Evolutionary conservation across 2,113 vertebrate species (phyloP).

Genomic region (Pangasianodon gigas): DNA sequence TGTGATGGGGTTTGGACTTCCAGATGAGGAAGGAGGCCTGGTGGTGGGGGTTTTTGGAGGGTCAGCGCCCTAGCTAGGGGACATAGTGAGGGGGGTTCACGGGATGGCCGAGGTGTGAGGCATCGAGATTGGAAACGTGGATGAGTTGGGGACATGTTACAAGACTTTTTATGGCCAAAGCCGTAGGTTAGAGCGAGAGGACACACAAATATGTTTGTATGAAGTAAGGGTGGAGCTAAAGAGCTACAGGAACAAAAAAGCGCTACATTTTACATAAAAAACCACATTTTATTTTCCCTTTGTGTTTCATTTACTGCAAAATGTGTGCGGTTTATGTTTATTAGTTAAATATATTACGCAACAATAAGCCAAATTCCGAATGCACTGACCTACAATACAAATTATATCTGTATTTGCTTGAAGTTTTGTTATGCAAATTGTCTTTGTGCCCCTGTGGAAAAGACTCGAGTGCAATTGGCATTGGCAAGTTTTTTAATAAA

Average conservation of each 20-base stretch:
- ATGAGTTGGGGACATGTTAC: background rate
- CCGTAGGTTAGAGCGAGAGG: background rate
- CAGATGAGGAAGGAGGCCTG: conserved; percentile 32
- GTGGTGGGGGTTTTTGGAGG: conserved; percentile 7
- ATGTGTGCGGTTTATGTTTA: background rate
- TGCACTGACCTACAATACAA: conserved; percentile 27
- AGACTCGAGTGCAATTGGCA: conserved; percentile 44
- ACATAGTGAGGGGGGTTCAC: conserved; percentile 23
- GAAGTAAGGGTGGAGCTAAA: background rate
- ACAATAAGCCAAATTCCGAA: conserved; percentile 20
- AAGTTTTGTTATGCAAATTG: conserved; percentile 38
- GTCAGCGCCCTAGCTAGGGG: conserved; percentile 37
- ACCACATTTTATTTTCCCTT: background rate
- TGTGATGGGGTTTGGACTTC: conserved; percentile 24
- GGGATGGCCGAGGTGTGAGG: conserved; percentile 15
- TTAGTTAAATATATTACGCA: background rate
- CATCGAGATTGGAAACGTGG: background rate
- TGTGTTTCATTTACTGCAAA: background rate
- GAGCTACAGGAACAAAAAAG: background rate
- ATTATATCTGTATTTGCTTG: conserved; percentile 35
- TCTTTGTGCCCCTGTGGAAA: conserved; percentile 38
- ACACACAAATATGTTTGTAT: background rate
- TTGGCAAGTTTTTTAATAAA: conserved; percentile 52
- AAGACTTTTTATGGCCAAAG: conserved; percentile 15
- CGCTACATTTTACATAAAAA: background rate